Base-by-base conservation (phyloP, 2,113 vertebrate species). In the Merops nubicus region DNA sequence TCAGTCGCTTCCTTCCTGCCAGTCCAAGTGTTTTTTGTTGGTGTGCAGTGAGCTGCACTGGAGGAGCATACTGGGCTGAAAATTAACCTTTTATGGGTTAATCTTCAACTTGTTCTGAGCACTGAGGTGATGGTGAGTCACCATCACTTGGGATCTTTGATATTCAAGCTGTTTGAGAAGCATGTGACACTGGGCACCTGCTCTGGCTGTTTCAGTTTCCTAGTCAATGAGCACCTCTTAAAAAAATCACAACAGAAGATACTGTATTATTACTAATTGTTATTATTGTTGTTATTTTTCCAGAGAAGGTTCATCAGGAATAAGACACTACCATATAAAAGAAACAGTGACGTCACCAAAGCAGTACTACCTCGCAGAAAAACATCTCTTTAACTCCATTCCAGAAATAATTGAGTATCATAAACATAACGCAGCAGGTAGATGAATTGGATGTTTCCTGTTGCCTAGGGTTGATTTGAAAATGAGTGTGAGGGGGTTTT, bases 381-480 rank as follows among this genome's bases (percentile, higher is more conserved):
- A 99, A 85, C 98, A 99, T 81, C 85, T 98, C 29, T 99, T 99
- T 93, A 91, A 36, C 94, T 98, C 98, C 64, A 99, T 99, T 92
- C 98, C 99, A 28, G 99, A 99, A 38, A 98, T 99, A 64, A 99
- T 99, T 73, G 99, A 99, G 13, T 99, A 99, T 96, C 99, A 99
- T 95, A 99, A 98, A 91, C 99, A 99, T 97, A 99, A 99, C 1
- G 99, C 99, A 53, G 99, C 99, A 97, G 99, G 99, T 99, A 97
- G 76, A 54, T 59, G 15, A n/a, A 51, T 5, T 70, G 50, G 31
- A 43, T 45, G 57, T 65, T 34, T 84, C 67, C 56, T 87, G 29
- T 88, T 38, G 16, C 21, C 87, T 50, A 54, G 15, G 6, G 11
- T 36, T 80, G 68, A 70, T 86, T 63, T 84, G 26, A 56, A 92